Conservation (phyloP, 2,888 invertebrate genomes). For the Leistus spinibarbis region DNA sequence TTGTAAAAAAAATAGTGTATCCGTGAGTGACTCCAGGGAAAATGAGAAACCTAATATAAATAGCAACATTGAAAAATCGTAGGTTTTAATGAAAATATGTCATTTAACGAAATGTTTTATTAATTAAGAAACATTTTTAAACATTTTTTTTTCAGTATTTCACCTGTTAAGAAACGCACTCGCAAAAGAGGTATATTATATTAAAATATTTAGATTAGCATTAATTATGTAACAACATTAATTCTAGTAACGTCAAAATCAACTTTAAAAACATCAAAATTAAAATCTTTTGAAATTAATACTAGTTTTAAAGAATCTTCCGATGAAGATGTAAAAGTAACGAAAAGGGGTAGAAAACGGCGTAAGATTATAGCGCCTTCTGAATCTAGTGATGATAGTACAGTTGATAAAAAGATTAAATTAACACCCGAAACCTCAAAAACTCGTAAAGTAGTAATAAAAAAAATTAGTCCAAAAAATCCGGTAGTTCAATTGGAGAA, state of each 20-base stretch:
- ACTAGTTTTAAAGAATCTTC: not conserved
- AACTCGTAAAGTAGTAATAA: too few species aligned
- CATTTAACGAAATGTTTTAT: not conserved
- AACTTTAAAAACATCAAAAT: not conserved
- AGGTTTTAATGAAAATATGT: not conserved
- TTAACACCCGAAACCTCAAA: constrained; percentile 25
- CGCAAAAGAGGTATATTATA: not conserved
- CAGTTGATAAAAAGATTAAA: not conserved
- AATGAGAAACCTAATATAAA: not conserved
- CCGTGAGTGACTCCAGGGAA: not conserved
- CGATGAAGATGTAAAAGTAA: constrained; percentile 32
- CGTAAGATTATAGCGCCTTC: constrained; percentile 44
- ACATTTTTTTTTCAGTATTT: not conserved
- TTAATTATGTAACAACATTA: not conserved
- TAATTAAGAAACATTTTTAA: not conserved
- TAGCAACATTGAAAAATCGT: not conserved
- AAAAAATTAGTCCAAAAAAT: not conserved
- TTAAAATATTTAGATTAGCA: not conserved
- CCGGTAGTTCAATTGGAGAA: not conserved
- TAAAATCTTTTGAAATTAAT: not conserved
- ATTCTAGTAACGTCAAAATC: not conserved
- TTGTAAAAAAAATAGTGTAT: constrained; percentile 12
- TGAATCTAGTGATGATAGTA: constrained; percentile 53
- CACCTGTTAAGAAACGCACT: not conserved
- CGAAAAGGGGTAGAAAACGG: constrained; percentile 44